phyloP scores from a whole-genome alignment of 2,113 vertebrate species.

The Tenebrosternarchus preto region DNA sequence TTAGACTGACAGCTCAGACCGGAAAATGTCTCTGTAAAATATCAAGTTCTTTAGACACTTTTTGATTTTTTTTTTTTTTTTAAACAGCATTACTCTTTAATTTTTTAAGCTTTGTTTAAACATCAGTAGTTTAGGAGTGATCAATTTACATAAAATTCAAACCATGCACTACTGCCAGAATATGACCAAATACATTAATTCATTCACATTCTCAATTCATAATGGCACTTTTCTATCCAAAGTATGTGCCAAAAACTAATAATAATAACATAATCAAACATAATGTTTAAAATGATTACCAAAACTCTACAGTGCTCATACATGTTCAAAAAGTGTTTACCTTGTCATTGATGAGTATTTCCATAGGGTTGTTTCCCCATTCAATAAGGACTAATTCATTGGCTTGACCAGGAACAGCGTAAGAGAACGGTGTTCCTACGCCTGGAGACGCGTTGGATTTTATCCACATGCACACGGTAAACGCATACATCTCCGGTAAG shows the following conservation, averaged over 20 bases:
- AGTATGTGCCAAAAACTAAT: no score
- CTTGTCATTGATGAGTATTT: constrained; percentile 97
- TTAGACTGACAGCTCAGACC: no score
- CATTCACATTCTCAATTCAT: no score
- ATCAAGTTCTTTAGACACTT: no score
- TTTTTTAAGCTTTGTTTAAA: no score
- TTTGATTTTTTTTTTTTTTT: no score
- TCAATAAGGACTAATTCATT: constrained; percentile 97
- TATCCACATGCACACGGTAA: constrained; percentile 96
- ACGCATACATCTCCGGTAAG: constrained; percentile 96
- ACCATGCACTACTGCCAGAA: not conserved
- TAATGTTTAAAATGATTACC: no score
- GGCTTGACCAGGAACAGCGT: constrained; percentile 92
- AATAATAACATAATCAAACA: no score
- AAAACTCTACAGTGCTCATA: not conserved
- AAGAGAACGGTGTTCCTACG: constrained; percentile 97
- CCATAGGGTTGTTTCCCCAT: constrained; percentile 98
- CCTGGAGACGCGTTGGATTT: constrained; percentile 92
- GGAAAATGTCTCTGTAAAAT: no score
- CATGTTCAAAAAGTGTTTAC: constrained; percentile 60
- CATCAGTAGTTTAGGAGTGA: no score
- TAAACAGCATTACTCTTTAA: no score
- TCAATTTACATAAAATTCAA: not conserved
- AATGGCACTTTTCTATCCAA: no score
- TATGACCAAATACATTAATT: not conserved